phyloP scores from a whole-genome alignment of 2,113 vertebrate genomes.

The Silurus glanis region DNA sequence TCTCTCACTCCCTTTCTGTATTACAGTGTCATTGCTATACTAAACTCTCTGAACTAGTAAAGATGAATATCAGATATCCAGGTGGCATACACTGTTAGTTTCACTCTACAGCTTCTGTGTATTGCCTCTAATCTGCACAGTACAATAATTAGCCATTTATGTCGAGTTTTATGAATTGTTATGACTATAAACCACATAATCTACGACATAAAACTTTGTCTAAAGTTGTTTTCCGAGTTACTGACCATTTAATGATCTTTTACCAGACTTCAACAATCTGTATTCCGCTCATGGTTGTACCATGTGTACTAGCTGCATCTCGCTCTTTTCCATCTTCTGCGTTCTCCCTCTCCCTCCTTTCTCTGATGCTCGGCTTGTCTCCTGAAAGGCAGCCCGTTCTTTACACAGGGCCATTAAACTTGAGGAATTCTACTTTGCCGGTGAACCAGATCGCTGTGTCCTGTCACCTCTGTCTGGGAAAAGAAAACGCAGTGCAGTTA shows the following conservation, averaged over 20 bases:
- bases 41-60: conserved; percentile 40
- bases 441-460: conserved; percentile 52
- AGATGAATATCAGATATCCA: conserved; percentile 43
- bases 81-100: conserved; percentile 49
- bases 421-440: conserved; percentile 48
- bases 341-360: conserved; percentile 26
- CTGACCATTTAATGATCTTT: conserved; percentile 50
- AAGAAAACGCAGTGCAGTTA: not conserved
- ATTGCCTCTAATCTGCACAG: conserved; percentile 49
- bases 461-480: conserved; percentile 35
- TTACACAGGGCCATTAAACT: conserved; percentile 51
- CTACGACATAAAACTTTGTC: conserved; percentile 39
- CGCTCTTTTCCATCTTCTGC: conserved; percentile 26
- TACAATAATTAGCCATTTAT: conserved; percentile 54
- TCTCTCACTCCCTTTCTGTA: conserved; percentile 1
- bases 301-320: conserved; percentile 25
- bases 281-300: conserved; percentile 46
- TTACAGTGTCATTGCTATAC: conserved; percentile 17
- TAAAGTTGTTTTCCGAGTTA: conserved; percentile 49
- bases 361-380: conserved; percentile 36
- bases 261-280: conserved; percentile 33
- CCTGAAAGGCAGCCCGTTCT: conserved; percentile 52
- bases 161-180: conserved; percentile 53
- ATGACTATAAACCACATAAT: conserved; percentile 50
- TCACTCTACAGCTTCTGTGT: conserved; percentile 46